Evolutionary conservation across 2,113 vertebrate genomes (phyloP).

Genomic region (rat (Rattus norvegicus)): DNA sequence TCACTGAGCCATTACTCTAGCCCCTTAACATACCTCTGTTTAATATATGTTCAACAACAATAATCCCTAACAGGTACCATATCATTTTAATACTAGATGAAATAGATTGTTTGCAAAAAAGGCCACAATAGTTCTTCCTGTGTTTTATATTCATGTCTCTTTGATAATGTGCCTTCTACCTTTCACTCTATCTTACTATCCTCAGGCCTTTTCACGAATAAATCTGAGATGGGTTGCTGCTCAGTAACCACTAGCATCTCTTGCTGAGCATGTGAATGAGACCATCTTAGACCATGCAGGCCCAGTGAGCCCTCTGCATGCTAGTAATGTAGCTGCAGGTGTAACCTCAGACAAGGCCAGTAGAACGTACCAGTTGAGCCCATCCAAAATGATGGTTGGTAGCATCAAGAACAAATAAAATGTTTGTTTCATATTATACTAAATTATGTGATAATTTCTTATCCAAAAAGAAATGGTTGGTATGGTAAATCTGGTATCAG

Average conservation of each 20-base stretch:
- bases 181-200: not conserved
- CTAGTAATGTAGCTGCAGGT: not conserved
- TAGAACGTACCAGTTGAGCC: not conserved
- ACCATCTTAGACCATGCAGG: not conserved
- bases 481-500: not conserved
- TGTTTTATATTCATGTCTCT: not conserved
- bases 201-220: not conserved
- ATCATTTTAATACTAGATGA: not conserved
- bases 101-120: slow-evolving; percentile 26
- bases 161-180: not conserved
- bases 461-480: not conserved
- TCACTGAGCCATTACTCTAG: too few species aligned
- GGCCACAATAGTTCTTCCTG: not conserved
- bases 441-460: not conserved
- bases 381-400: not conserved
- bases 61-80: not conserved
- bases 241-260: not conserved
- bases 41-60: not conserved
- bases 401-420: slow-evolving; percentile 12
- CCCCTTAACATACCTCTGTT: not conserved
- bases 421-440: not conserved
- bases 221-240: not conserved
- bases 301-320: not conserved
- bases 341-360: not conserved
- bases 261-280: not conserved